Base-by-base conservation (phyloP, 1,140 invertebrate genomes). In the Brachionus angularis region DNA sequence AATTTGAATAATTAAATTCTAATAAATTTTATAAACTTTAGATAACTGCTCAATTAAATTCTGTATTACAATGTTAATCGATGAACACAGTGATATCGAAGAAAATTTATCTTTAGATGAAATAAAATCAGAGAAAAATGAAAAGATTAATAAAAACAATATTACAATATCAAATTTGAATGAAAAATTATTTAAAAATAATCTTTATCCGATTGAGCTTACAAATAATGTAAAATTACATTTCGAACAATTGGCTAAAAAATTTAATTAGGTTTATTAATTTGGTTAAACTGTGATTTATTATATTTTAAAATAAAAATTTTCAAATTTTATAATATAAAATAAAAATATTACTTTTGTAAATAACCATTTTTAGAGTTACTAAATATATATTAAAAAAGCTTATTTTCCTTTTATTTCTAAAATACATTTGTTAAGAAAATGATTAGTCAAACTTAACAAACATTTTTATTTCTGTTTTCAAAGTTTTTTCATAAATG, bases 221-320 rank as follows among this genome's bases (percentile, higher is more conserved):
- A 39, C 53, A 39, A 36, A 39, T 23, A 58, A 58, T 58, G 53
- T 58, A 3, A 58, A 58, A 33, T 39, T 58, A 10, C 39, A 58
- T 39, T 58, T 58, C 39, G 53, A 58, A 39, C 53, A 31, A 14
- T 58, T 58, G 18, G 53, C 53, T 25, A 27, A 29, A 39, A 58
- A 58, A 58, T 58, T 36, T 23, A 16, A 58, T 36, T 58, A 58
- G n/a, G n/a, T n/a, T n/a, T n/a, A n/a, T n/a, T n/a, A n/a, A n/a
- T n/a, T n/a, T n/a, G n/a, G n/a, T n/a, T n/a, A n/a, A n/a, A n/a
- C n/a, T n/a, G n/a, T n/a, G n/a, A n/a, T n/a, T n/a, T n/a, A n/a
- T n/a, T n/a, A n/a, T n/a, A n/a, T n/a, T n/a, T n/a, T n/a, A n/a
- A n/a, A n/a, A n/a, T n/a, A n/a, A n/a, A n/a, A n/a, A n/a, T n/a